Percentiles rank a stretch among this genome's conserved stretches.
Conservation (phyloP, 2,797 vertebrate species). For the Malacoraja senta region DNA sequence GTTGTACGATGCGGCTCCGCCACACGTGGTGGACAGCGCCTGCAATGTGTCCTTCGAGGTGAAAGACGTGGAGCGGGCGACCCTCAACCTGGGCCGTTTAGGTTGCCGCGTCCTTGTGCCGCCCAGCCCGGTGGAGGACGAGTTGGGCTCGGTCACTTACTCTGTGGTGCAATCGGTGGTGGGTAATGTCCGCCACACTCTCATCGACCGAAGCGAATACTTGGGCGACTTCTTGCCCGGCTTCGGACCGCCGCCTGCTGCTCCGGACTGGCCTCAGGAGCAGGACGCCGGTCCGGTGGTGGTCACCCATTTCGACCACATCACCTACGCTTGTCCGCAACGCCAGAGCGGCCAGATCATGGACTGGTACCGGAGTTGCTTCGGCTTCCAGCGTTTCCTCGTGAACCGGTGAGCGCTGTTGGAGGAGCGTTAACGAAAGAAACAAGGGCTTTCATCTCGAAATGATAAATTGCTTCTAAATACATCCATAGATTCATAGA, state of each 20-base stretch:
- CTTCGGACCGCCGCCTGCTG: background rate
- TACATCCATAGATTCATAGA: background rate
- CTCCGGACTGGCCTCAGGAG: background rate
- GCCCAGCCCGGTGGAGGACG: slow-evolving; percentile 64
- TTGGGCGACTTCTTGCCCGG: slow-evolving; percentile 74
- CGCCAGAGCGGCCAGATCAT: slow-evolving; percentile 56
- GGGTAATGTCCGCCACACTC: slow-evolving; percentile 80
- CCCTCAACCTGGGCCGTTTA: slow-evolving; percentile 51
- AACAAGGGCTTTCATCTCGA: background rate
- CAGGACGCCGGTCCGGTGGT: slow-evolving; percentile 41
- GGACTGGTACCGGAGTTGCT: slow-evolving; percentile 74
- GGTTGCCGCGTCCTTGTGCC: slow-evolving; percentile 72
- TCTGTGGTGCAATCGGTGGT: slow-evolving; percentile 67
- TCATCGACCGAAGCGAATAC: slow-evolving; percentile 70
- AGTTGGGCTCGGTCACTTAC: slow-evolving; percentile 64
- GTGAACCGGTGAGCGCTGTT: slow-evolving; percentile 57
- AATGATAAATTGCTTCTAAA: slow-evolving; percentile 33
- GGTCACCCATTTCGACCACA: slow-evolving; percentile 80
- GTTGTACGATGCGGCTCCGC: slow-evolving; percentile 63
- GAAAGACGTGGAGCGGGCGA: slow-evolving; percentile 60
- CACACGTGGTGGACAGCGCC: slow-evolving; percentile 65
- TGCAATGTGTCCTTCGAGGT: slow-evolving; percentile 86
- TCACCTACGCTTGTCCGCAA: slow-evolving; percentile 72
- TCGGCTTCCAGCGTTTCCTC: slow-evolving; percentile 77
- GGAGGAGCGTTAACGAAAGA: background rate